phyloP scores from a whole-genome alignment of 92 coral and sea anemone genomes.

The Epizoanthus stellaris region DNA sequence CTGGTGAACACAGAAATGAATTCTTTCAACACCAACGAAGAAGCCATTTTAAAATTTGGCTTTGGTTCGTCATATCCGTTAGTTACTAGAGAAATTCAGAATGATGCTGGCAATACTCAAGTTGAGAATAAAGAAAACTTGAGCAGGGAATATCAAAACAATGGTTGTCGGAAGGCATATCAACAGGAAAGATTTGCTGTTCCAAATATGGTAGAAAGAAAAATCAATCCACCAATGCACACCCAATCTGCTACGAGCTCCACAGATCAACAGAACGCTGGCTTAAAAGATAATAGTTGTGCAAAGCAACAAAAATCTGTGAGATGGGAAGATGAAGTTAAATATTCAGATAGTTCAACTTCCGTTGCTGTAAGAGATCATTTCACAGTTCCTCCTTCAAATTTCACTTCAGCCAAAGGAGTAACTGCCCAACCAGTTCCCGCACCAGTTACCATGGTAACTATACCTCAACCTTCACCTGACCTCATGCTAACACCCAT shows the following conservation, averaged over 20 bases:
- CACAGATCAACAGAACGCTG: background rate
- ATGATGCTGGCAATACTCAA: slow-evolving; percentile 4
- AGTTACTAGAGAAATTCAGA: slow-evolving; percentile 47
- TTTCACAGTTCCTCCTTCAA: background rate
- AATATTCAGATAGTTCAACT: background rate
- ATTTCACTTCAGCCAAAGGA: background rate
- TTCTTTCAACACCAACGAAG: slow-evolving; percentile 41
- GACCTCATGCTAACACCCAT: slow-evolving; percentile 79
- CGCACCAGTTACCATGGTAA: slow-evolving; percentile 71
- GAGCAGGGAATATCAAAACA: background rate
- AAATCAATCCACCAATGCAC: background rate
- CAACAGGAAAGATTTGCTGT: background rate
- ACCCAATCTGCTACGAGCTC: background rate
- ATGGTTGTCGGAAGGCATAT: background rate
- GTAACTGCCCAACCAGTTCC: slow-evolving; percentile 47
- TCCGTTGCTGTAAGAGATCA: slow-evolving; percentile 23
- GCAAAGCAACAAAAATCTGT: slow-evolving; percentile 43
- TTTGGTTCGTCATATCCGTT: slow-evolving; percentile 57
- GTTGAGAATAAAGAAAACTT: slow-evolving; percentile 57
- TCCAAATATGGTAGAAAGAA: background rate
- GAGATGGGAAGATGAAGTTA: slow-evolving; percentile 56
- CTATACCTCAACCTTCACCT: slow-evolving; percentile 75
- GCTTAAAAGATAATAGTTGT: slow-evolving; percentile 2
- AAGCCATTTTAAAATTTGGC: slow-evolving; percentile 35
- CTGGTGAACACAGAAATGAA: slow-evolving; percentile 61